Evolutionary conservation across 2,888 invertebrate species (phyloP).

Genomic region (Phoenoteleia sp.): DNA sequence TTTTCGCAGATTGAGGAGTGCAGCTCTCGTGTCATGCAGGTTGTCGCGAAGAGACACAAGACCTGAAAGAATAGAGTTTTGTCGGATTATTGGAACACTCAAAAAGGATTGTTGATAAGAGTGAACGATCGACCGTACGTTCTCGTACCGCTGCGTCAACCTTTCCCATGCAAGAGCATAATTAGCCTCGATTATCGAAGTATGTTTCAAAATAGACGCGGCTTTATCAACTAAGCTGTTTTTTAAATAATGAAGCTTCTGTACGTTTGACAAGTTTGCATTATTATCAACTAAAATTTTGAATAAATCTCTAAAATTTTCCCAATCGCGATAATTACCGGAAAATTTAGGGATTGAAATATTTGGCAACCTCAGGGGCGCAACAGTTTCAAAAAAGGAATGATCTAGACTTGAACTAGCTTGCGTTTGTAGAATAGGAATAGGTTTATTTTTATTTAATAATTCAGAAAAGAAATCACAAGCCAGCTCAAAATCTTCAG

Average conservation of each 20-base stretch:
- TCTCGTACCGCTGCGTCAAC: background rate
- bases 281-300: conserved; percentile 6
- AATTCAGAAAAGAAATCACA: background rate
- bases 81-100: background rate
- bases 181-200: background rate
- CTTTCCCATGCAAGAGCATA: background rate
- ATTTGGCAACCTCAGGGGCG: background rate
- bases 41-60: too few species aligned
- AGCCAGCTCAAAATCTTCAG: background rate
- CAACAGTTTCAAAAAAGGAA: background rate
- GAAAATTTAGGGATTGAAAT: conserved; percentile 26
- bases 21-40: too few species aligned
- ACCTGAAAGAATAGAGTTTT: too few species aligned
- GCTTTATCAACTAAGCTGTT: background rate
- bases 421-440: background rate
- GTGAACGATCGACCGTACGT: background rate
- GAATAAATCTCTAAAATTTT: conserved; percentile 21
- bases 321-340: conserved; percentile 14
- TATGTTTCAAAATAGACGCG: background rate
- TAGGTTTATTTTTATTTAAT: background rate
- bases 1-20: background rate
- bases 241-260: conserved; percentile 23
- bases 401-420: background rate
- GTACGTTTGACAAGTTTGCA: background rate
- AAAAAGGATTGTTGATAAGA: conserved; percentile 1